Evolutionary conservation across 2,888 invertebrate genomes (phyloP), one percentile per base, ranked within the genome.

Genomic region (Temnothorax rugatulus): DNA sequence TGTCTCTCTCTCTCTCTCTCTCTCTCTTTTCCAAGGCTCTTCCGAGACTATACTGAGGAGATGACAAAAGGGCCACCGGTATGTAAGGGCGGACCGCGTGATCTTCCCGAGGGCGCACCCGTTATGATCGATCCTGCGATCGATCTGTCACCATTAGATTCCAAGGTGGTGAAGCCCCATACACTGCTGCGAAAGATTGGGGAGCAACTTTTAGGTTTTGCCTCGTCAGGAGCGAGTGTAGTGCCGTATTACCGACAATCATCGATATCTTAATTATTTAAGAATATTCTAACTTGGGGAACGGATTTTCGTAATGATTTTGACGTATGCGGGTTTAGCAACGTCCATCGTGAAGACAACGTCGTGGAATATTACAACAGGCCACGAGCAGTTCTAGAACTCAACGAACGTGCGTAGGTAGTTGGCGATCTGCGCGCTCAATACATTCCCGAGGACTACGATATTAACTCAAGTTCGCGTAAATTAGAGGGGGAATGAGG

Each of bases 61-160:
- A 11, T 73, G 83, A 87, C 88, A 86, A 90, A 86, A 74, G 83
- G 83, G 64, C 85, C 87, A 87, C 85, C 86, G 88, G 81, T 21
- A 83, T 87, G 87, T 76, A 86, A 84, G 85, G 83, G 52, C 82
- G 84, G 85, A 18, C 21, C 83, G 82, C 77, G 21, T 71, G 84
- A 87, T 86, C 84, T 86, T 61, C 52, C 15, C 38, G 38, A 61
- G 41, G 29, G 57, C 57, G 57, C 57, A 34, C 41, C 47, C 74
- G 64, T 75, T 85, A 54, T 73, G 89, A 93, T 92, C 92, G 91
- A 93, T 94, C 91, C 68, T 84, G 47, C 54, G 89, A 92, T 91
- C 93, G 91, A 94, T 94, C 93, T 86, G 91, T 94, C 93, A 93
- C 88, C 87, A 88, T 91, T 91, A 90, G 84, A 90, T 83, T 79